Evolutionary conservation across 2,113 vertebrate genomes (phyloP).

Genomic region (Protobothrops flavoviridis): DNA sequence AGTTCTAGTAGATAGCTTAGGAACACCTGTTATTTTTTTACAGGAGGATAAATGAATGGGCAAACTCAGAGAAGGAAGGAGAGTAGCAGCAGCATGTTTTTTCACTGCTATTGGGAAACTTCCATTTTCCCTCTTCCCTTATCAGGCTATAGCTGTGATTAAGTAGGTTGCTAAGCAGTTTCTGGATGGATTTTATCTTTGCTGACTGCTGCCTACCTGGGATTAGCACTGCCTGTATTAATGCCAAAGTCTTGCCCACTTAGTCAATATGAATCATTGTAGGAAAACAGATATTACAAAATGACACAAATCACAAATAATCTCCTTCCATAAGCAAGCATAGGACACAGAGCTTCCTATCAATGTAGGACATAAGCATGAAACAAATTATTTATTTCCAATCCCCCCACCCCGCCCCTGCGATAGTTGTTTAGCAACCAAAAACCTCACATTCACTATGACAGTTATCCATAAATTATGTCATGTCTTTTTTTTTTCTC

Average conservation of each 20-base stretch:
- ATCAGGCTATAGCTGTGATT: not conserved
- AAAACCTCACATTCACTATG: not conserved
- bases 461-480: not conserved
- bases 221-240: not conserved
- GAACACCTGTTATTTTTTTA: not conserved
- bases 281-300: not conserved
- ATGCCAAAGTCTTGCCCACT: not conserved
- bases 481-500: not conserved
- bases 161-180: not conserved
- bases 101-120: not conserved
- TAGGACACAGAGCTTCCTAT: not conserved
- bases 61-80: not conserved
- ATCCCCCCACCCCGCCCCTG: not conserved
- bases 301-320: not conserved
- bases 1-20: not conserved
- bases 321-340: not conserved
- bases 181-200: not conserved
- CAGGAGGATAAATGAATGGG: not conserved
- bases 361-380: not conserved
- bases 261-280: not conserved
- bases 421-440: not conserved
- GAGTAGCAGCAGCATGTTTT: not conserved
- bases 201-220: not conserved
- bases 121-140: not conserved
- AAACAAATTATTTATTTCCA: not conserved